Conservation (phyloP, 2,113 vertebrate species). For the Pygathrix nemaeus region DNA sequence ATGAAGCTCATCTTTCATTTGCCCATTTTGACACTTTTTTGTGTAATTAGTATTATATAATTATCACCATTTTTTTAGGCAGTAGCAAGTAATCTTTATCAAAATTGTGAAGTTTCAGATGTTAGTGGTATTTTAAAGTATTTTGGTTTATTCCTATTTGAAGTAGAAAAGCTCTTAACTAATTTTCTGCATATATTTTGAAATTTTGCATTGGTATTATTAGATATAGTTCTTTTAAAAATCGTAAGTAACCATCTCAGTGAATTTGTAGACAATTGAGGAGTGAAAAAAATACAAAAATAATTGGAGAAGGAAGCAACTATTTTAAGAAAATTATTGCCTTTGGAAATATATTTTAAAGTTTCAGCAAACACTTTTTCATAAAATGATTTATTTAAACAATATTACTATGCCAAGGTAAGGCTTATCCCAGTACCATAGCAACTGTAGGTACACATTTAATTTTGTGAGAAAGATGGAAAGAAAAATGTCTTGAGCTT, state of each 20-base stretch:
- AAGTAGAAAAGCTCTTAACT: constrained; percentile 19
- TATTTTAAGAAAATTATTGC: not conserved
- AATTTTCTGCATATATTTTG: not conserved
- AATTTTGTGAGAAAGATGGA: constrained; percentile 72
- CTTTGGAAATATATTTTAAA: constrained; percentile 66
- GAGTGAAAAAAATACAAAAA: not conserved
- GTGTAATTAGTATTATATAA: not conserved
- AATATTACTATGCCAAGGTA: constrained; percentile 58
- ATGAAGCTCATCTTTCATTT: not conserved
- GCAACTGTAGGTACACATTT: constrained; percentile 72
- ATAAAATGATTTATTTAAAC: constrained; percentile 72
- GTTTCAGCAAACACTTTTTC: constrained; percentile 65
- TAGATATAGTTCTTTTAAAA: not conserved
- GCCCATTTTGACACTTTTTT: not conserved
- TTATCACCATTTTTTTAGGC: not conserved
- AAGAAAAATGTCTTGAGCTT: constrained; percentile 65
- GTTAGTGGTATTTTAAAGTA: constrained; percentile 12
- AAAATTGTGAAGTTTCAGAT: constrained; percentile 3
- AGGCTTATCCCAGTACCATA: constrained; percentile 65
- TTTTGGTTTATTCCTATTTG: not conserved
- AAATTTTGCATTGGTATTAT: constrained; percentile 9
- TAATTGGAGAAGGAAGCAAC: not conserved
- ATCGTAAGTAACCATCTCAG: not conserved
- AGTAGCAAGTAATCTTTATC: not conserved
- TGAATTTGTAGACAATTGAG: not conserved